Base-by-base conservation (phyloP, 2,888 invertebrate genomes). In the Drosophila macrospina region DNA sequence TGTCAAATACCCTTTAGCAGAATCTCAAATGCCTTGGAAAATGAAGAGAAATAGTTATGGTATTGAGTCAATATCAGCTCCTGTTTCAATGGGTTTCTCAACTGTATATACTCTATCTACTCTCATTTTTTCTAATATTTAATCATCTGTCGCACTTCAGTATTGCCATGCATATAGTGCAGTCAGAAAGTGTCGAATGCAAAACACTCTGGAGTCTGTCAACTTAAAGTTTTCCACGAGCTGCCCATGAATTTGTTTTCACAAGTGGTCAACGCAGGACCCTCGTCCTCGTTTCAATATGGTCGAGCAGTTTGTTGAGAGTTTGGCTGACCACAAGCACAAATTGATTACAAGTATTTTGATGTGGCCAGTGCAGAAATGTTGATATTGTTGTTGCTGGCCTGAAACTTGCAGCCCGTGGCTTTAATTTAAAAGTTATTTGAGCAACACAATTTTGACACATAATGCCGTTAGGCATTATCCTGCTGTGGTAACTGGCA, bases 361-460 rank as follows among this genome's bases (percentile, higher is more conserved):
- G 56, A 45, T 74, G 70, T 64, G 85, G 73, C 56, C 61, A 65
- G 59, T 78, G 63, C 51, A 59, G 66, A 66, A 73, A 54, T 45
- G 44, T 45, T 28, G 51, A 36, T 65, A 16, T 54, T 37, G 42
- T 0, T 59, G 28, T 15, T 48, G 28, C 13, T 26, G 50, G 28
- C 2, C 20, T n/a, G 10, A 32, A 74, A 78, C 56, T 76, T 70
- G 65, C 69, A 66, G 81, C 85, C 82, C 42, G 44, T 70, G 85
- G 85, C 78, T 60, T 69, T 86, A 85, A 86, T 84, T 85, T 84
- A 82, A 86, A 84, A 84, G 84, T 84, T 86, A 86, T 82, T 82
- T 86, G 69, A 75, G 87, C 82, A 78, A 80, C 85, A 82, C 85
- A 84, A 84, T 84, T 84, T 86, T 69, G 80, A 78, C 82, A 84